Conservation (phyloP, 2,888 invertebrate species). For the Ischnura elegans region DNA sequence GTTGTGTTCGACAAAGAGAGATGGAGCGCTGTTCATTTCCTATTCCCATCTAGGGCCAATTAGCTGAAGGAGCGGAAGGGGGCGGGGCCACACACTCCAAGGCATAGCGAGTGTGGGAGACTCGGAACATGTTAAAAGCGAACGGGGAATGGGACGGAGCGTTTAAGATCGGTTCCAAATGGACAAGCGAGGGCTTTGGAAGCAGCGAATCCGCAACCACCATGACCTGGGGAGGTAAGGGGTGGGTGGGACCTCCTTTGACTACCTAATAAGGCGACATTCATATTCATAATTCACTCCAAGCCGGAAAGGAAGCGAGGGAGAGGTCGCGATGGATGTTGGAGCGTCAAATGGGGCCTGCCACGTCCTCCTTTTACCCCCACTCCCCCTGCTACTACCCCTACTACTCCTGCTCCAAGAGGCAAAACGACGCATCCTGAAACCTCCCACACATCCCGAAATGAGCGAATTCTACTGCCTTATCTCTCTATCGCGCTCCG, state of each 20-base stretch:
- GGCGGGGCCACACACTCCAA: neutral
- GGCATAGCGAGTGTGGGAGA: neutral
- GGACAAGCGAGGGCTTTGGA: neutral
- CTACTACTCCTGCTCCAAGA: neutral
- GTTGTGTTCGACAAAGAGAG: neutral
- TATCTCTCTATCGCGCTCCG: neutral
- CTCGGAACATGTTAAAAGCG: no score
- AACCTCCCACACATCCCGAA: neutral
- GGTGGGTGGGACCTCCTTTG: slow-evolving; percentile 2
- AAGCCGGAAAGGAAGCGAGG: slow-evolving; percentile 27
- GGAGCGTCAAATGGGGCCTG: no score
- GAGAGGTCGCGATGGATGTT: neutral
- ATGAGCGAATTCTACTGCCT: neutral
- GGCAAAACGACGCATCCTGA: neutral
- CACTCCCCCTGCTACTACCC: neutral
- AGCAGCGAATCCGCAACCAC: neutral
- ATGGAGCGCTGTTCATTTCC: neutral
- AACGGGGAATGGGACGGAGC: neutral
- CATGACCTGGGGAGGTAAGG: no score
- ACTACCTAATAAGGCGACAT: slow-evolving; percentile 46
- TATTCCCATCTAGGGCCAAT: slow-evolving; percentile 14
- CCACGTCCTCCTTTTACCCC: neutral
- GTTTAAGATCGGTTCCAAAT: neutral
- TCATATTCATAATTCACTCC: slow-evolving; percentile 62
- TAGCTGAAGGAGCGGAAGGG: neutral